phyloP scores from a whole-genome alignment of 2,797 vertebrate species.

The Danio jaintianensis region DNA sequence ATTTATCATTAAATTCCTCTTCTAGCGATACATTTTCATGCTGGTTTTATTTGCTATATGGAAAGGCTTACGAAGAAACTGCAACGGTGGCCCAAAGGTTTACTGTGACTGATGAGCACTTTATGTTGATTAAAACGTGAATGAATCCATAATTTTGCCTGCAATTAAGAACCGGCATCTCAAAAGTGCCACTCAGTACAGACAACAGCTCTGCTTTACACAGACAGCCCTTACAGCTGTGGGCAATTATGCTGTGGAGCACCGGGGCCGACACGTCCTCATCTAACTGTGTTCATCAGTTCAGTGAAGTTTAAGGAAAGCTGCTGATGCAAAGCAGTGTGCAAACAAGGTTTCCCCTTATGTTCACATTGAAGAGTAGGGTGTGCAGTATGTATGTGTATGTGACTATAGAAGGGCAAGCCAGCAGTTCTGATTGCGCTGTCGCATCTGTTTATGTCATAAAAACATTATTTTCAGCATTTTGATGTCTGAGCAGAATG shows the following conservation, averaged over 20 bases:
- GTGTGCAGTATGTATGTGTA: neutral
- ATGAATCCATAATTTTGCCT: constrained; percentile 58
- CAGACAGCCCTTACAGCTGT: constrained; percentile 56
- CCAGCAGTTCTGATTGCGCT: neutral
- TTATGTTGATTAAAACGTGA: constrained; percentile 65
- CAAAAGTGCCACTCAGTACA: constrained; percentile 61
- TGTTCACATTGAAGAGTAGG: constrained; percentile 21
- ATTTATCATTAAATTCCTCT: constrained; percentile 33
- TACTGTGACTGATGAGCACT: constrained; percentile 55
- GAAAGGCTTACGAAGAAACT: constrained; percentile 17
- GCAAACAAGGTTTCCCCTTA: constrained; percentile 34
- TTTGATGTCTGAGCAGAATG: constrained; percentile 10
- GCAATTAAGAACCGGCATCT: constrained; percentile 63
- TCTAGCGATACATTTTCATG: neutral
- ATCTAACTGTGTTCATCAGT: constrained; percentile 46
- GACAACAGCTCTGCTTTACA: constrained; percentile 55
- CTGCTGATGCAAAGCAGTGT: constrained; percentile 41
- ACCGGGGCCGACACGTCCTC: constrained; percentile 36
- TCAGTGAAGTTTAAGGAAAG: constrained; percentile 34
- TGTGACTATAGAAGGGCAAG: neutral
- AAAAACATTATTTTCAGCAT: neutral
- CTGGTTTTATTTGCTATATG: constrained; percentile 12
- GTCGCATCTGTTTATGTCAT: neutral
- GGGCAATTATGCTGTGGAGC: constrained; percentile 52
- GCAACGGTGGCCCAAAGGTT: constrained; percentile 33